These are phyloP conservation scores for Pissodes strobi DNA, from an alignment of 1,140 invertebrate species.

Conservation along the genomic window DNA sequence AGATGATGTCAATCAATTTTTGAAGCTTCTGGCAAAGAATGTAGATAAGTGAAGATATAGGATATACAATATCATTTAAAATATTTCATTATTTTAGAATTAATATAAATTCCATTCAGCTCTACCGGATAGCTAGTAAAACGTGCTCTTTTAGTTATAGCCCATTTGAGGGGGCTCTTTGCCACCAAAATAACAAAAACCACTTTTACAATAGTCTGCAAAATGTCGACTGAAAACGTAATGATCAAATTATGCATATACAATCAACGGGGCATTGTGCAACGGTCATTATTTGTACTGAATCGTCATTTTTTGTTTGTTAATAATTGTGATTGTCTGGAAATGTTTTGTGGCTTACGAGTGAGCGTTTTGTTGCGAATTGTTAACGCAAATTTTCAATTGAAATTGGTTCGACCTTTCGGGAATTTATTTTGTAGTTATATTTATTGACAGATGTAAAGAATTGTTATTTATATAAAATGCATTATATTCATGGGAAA, in stretches of 20 bases:
- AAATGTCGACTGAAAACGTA: slow-evolving; percentile 27
- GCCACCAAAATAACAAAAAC: slow-evolving; percentile 24
- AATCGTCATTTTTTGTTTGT: slow-evolving; percentile 28
- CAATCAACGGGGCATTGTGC: slow-evolving; percentile 23
- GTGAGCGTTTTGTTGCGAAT: neutral
- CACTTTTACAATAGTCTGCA: slow-evolving; percentile 21
- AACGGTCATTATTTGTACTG: slow-evolving; percentile 28
- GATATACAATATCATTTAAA: no score
- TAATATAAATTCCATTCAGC: no score
- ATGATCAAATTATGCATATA: slow-evolving; percentile 37
- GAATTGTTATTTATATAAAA: no score
- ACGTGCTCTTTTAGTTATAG: no score
- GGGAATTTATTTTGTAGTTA: neutral
- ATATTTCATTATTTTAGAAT: no score
- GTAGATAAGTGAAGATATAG: no score
- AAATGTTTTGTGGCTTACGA: slow-evolving; percentile 12
- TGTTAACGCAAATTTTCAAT: neutral
- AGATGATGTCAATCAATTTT: no score
- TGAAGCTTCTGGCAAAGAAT: no score
- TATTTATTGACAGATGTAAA: no score
- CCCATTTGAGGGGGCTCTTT: neutral
- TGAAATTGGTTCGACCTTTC: neutral
- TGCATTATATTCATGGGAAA: no score
- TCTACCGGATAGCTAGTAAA: no score
- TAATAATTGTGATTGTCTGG: slow-evolving; percentile 16